Base-by-base conservation (phyloP, 1,140 invertebrate genomes). In the Drosophila burlai region DNA sequence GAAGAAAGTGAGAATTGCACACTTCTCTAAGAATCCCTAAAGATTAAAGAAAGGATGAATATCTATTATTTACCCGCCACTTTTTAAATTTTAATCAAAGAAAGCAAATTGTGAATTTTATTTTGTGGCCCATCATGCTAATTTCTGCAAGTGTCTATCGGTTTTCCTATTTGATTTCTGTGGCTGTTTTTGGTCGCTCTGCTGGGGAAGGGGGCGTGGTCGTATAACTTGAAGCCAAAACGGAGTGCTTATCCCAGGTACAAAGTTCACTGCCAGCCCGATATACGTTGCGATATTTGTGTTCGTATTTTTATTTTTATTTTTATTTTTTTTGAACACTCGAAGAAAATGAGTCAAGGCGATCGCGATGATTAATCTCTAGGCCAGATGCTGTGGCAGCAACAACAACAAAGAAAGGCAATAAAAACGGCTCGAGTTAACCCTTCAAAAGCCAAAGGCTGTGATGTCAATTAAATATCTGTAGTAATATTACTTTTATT, bases 141-240 rank as follows among this genome's bases (percentile, higher is more conserved):
- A 18, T 52, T 55, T 57, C 21, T 57, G 15, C 18, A 3, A 40
- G 54, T 55, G 54, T 55, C 64, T 84, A 77, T 77, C 80, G 74
- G 67, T 78, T 84, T 84, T 84, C 82, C 84, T 84, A 78, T 84
- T 84, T 69, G 82, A 84, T 81, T 84, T 57, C 15, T 77, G 61
- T 74, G 52, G 60, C 55, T 73, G 79, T 76, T 73, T 52, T 81
- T 40, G 69, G 49, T 40, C 40, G 65, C 50, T 62, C 34, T 24
- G 34, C 15, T 38, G 4, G 34, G 46, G 67, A 50, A 10, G 61
- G 69, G 59, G 62, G 77, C 62, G 74, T 55, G 45, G 78, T 43
- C 49, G 36, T 18, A 24, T 47, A 66, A 58, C 26, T 40, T 34
- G 8, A 42, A 42, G 46, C 31, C 38, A 50, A 55, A 40, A 26